phyloP scores from a whole-genome alignment of 2,113 vertebrate species.

The Lamprotornis superbus region DNA sequence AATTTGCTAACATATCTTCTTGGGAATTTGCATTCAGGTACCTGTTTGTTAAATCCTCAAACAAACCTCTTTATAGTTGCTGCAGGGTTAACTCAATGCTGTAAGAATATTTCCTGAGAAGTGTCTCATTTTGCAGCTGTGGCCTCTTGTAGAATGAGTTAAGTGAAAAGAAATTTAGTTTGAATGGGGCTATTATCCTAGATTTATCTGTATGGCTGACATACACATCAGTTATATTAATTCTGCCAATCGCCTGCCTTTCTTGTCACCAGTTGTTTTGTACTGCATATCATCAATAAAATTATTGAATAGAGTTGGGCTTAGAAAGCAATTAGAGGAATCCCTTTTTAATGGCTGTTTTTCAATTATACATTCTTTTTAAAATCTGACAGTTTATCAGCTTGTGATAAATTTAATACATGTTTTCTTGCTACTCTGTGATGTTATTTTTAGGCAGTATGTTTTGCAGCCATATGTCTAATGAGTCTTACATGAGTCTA shows the following conservation, averaged over 20 bases:
- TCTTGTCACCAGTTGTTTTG: not conserved
- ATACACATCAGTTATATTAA: not conserved
- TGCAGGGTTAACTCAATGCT: not conserved
- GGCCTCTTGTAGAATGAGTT: not conserved
- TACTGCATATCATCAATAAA: not conserved
- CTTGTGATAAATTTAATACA: not conserved
- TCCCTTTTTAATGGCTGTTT: slow-evolving; percentile 10
- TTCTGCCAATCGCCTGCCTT: not conserved
- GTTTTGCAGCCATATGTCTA: not conserved
- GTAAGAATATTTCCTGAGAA: not conserved
- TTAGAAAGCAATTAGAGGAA: not conserved
- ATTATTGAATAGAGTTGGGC: not conserved
- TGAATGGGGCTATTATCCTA: not conserved
- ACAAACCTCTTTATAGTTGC: not conserved
- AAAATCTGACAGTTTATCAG: not conserved
- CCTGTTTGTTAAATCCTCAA: not conserved
- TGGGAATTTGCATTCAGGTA: not conserved
- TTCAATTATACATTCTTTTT: not conserved
- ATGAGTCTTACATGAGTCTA: not conserved
- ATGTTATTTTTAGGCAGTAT: slow-evolving; percentile 1
- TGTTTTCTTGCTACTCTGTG: not conserved
- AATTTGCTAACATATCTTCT: not conserved
- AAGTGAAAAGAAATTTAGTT: not conserved
- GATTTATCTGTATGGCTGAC: not conserved
- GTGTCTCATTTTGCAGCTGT: not conserved